A percentile compares a stretch with the other conserved stretches of the same genome.
phyloP scores from a whole-genome alignment of 1,140 invertebrate genomes.

The Anoplolepis gracilipes region DNA sequence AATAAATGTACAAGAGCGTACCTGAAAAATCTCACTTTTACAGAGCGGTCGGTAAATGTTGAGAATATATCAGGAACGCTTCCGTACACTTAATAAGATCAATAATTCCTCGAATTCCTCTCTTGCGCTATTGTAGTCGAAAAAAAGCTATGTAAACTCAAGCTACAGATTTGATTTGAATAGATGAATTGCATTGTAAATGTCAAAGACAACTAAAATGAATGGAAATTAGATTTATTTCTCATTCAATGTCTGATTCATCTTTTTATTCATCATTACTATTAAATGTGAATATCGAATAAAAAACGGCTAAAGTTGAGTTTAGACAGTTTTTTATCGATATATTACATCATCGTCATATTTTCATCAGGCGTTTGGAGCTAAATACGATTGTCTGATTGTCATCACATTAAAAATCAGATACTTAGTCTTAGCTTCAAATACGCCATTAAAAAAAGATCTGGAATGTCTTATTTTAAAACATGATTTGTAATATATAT shows the following conservation, averaged over 20 bases:
- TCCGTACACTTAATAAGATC: background rate
- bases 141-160: background rate
- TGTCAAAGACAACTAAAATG: background rate
- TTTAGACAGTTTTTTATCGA: background rate
- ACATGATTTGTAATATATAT: background rate
- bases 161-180: background rate
- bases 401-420: background rate
- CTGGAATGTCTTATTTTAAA: background rate
- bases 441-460: background rate
- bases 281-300: background rate
- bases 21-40: conserved; percentile 79
- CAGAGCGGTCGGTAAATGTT: conserved; percentile 79
- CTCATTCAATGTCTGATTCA: background rate
- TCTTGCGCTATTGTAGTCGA: conserved; percentile 16
- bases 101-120: background rate
- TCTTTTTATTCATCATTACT: background rate
- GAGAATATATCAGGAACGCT: conserved; percentile 74
- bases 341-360: background rate
- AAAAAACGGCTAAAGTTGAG: background rate
- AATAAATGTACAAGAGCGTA: background rate
- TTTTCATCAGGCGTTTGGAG: background rate
- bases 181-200: background rate
- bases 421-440: background rate
- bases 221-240: background rate
- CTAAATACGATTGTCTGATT: background rate